Percentiles rank a stretch among this genome's conserved stretches.
Evolutionary conservation across 2,113 vertebrate genomes (phyloP).

Genomic region (Anas platyrhynchos): DNA sequence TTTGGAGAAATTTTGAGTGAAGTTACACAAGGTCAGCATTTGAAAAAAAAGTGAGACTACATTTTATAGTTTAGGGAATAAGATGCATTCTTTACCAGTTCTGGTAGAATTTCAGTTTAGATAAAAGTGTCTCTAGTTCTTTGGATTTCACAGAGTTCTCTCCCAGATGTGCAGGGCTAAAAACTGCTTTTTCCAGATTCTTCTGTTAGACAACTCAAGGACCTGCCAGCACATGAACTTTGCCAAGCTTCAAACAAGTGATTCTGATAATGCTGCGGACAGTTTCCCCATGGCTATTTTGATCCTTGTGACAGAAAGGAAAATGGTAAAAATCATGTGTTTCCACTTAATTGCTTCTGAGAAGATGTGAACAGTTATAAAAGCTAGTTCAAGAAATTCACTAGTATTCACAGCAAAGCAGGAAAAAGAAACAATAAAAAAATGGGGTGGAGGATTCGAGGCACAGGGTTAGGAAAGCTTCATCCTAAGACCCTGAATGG

Average conservation of each 20-base stretch:
- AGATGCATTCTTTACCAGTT: fast-evolving
- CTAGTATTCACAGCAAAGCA: not conserved
- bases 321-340: conserved; percentile 30
- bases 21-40: not conserved
- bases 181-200: conserved; percentile 28
- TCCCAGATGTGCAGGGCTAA: not conserved
- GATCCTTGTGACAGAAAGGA: not conserved
- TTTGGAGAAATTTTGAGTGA: not conserved
- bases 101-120: not conserved
- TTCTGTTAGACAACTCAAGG: not conserved
- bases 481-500: not conserved
- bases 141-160: not conserved
- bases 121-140: not conserved
- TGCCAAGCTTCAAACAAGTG: not conserved
- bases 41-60: not conserved
- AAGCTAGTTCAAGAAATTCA: not conserved
- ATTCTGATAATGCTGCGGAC: not conserved
- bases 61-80: not conserved
- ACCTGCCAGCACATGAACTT: not conserved
- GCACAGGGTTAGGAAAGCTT: not conserved
- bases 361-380: conserved; percentile 1
- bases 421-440: not conserved
- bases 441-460: not conserved
- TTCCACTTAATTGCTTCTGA: conserved; percentile 42
- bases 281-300: conserved; percentile 27